Conservation (phyloP, 2,797 vertebrate species). For the Menidia menidia region DNA sequence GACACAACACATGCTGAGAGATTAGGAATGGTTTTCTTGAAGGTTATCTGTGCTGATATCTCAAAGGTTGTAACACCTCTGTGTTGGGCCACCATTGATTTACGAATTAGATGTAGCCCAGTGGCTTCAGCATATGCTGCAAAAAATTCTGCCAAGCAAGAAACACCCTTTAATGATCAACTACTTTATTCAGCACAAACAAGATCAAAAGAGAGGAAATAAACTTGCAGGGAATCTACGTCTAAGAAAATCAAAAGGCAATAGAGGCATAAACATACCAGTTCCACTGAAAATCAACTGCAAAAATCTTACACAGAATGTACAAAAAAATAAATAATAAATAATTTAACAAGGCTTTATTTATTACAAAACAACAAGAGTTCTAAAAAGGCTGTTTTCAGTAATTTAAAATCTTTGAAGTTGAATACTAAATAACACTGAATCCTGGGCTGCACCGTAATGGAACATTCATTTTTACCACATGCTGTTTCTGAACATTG, state of each 20-base stretch:
- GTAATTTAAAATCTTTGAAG: not conserved
- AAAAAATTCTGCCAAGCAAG: constrained; percentile 39
- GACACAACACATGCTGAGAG: constrained; percentile 60
- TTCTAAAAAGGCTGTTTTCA: constrained; percentile 7
- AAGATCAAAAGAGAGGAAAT: constrained; percentile 36
- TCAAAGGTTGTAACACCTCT: constrained; percentile 55
- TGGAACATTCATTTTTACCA: not conserved
- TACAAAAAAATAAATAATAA: constrained; percentile 1
- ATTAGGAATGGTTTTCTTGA: constrained; percentile 59
- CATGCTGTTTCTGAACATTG: not conserved
- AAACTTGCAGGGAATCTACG: constrained; percentile 21
- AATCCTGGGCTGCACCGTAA: not conserved
- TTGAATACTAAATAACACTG: not conserved
- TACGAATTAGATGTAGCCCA: constrained; percentile 55
- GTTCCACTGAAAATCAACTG: not conserved
- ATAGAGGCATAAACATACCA: constrained; percentile 18
- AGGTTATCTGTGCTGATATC: constrained; percentile 66
- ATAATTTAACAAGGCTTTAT: not conserved
- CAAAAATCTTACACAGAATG: constrained; percentile 7
- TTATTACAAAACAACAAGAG: not conserved
- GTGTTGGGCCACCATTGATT: constrained; percentile 58
- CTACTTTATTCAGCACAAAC: constrained; percentile 38
- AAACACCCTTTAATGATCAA: constrained; percentile 44
- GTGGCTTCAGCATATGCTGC: constrained; percentile 45
- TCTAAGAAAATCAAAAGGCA: not conserved